Evolutionary conservation across 2,113 vertebrate species (phyloP), one percentile per base, ranked within the genome.

Genomic region (Oncorhynchus keta): DNA sequence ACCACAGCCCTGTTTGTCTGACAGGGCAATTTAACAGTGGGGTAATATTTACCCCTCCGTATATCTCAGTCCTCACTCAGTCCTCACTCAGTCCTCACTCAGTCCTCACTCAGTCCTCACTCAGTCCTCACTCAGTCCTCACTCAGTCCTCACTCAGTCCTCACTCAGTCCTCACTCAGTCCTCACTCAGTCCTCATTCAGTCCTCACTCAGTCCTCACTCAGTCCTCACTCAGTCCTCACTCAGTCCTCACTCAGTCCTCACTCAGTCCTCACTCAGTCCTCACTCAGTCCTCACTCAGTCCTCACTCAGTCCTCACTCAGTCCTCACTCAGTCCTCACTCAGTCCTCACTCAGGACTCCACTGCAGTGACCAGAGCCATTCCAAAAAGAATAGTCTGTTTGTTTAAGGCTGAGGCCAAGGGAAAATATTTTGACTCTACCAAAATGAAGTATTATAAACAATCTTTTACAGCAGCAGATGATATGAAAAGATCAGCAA

Each of bases 371-470:
- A 79, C 73, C 84, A 55, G 70, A 78, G 86, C 73, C 81, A 75
- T 92, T 90, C 85, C 92, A 93, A 86, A 86, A 91, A 93, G 88
- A 93, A 92, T 80, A 91, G 3, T 62, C 81, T 87, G 92, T 91
- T 93, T 93, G 88, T 90, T 92, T 79, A 91, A 93, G 86, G 85
- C 88, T 85, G 79, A 76, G 82, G 88, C 89, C 87, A 84, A 87
- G 81, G 77, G 81, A 87, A 91, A 92, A 93, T 94, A 93, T 94
- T 94, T 92, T 83, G 87, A 92, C 85, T 92, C 85, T 89, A 81
- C 87, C 76, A 90, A 92, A 91, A 87, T 90, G 83, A 92, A 88
- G 82, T 88, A 92, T 90, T 92, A 79, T 85, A 92, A 93, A 92
- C 88, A 93, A 85, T 87, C 78, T 87, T 89, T 92, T 86, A 86